Evolutionary conservation across 2,113 vertebrate genomes (phyloP), one percentile per base, ranked within the genome.

Genomic region (Ptilorrhoa leucosticta): DNA sequence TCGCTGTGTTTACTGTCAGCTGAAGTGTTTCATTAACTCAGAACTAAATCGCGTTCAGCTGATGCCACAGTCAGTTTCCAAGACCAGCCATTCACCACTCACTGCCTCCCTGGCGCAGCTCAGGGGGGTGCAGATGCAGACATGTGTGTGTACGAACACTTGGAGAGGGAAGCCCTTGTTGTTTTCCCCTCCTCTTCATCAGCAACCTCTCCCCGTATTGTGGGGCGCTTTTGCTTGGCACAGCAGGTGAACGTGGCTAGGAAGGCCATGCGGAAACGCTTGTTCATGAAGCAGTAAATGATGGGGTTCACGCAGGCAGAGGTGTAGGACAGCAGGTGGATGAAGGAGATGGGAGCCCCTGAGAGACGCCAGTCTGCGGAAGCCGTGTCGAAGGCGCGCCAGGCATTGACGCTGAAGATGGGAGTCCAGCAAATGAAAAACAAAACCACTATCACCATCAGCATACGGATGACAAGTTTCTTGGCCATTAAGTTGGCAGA

Each of bases 251-350:
- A 99, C 2, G 99, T 99, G 90, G 98, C 97, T 10, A 99, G 93
- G 94, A 99, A 98, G 58, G 98, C 99, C 57, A 97, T 96, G 39
- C 99, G 99, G 97, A 99, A 99, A 1, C 99, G 98, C 68, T 98
- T 99, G 98, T 99, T 99, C 99, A 99, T 99, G 77, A 99, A 99
- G 96, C 99, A 99, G 97, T 99, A 99, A 57, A 99, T 99, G 97
- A 99, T 98, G 53, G 99, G 99, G 96, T 99, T 99, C 89, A 99
- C 99, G 0, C 99, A 99, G 85, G 99, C 98, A 1, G 99, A 99
- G 2, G 98, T 99, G 98, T 99, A 99, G 89, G 99, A 99, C 51
- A 99, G 96, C 96, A 99, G 82, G 93, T 99, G 99, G 94, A 99
- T 99, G 92, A 99, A 99, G 86, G 99, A 99, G 91, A 99, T 99